Percentiles rank a stretch among this genome's conserved stretches.
Conservation (phyloP, 2,797 vertebrate genomes). For the Pseudopleuronectes americanus region DNA sequence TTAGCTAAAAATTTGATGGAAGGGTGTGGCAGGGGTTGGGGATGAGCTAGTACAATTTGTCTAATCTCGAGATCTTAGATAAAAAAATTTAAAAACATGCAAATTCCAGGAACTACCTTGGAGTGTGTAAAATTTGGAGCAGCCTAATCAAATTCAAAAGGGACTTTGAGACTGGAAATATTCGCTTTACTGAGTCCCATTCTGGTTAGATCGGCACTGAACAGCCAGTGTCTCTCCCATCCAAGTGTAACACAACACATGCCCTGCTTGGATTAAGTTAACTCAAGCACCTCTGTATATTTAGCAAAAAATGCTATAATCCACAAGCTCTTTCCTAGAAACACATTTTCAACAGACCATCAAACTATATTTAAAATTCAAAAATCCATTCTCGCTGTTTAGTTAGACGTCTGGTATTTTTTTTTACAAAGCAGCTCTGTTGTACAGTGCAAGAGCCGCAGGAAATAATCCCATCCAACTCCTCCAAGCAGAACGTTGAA, state of each 20-base stretch:
- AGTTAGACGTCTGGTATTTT: not conserved
- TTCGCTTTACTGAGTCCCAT: too few species aligned
- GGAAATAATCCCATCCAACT: conserved; percentile 13
- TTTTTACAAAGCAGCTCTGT: conserved; percentile 26
- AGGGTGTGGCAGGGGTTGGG: too few species aligned
- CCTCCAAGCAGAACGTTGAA: conserved; percentile 23
- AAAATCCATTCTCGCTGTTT: conserved; percentile 11
- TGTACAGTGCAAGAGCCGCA: conserved; percentile 6
- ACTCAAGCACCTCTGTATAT: not conserved
- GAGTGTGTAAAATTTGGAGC: too few species aligned
- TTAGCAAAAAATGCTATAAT: not conserved
- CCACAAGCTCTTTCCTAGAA: conserved; percentile 2
- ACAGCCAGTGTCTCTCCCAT: not conserved
- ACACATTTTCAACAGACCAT: conserved; percentile 29
- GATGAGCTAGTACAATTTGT: too few species aligned
- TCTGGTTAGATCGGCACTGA: not conserved
- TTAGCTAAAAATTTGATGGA: too few species aligned
- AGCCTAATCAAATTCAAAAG: too few species aligned
- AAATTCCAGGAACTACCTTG: too few species aligned
- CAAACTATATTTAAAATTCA: conserved; percentile 18
- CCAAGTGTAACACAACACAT: not conserved
- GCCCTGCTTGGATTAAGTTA: not conserved
- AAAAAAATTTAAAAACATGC: too few species aligned
- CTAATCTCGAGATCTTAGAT: too few species aligned
- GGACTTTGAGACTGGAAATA: too few species aligned